phyloP scores from a whole-genome alignment of 2,888 invertebrate genomes.

The Helicoverpa assulta region DNA sequence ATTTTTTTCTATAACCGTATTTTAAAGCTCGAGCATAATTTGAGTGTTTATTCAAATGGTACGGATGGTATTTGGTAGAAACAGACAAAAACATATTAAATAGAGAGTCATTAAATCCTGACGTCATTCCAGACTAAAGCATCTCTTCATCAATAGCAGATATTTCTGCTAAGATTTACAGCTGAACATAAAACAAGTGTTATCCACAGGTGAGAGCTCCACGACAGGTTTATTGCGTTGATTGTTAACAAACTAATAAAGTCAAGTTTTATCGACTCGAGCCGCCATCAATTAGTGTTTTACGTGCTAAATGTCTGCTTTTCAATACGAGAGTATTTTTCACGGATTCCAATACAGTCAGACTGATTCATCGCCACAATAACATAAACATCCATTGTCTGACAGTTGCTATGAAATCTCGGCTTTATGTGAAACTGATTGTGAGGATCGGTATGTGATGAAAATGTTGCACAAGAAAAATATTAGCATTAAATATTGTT shows the following conservation, averaged over 20 bases:
- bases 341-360: not conserved
- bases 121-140: conserved; percentile 1
- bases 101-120: conserved; percentile 8
- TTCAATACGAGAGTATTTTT: conserved; percentile 4
- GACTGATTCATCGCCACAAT: not conserved
- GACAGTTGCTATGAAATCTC: not conserved
- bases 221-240: conserved; percentile 29
- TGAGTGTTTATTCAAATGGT: no score
- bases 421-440: not conserved
- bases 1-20: no score
- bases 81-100: not conserved
- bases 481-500: not conserved
- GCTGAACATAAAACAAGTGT: conserved; percentile 37
- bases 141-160: conserved; percentile 13
- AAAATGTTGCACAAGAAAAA: not conserved
- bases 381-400: not conserved
- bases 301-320: conserved; percentile 22
- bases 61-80: not conserved
- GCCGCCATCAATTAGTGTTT: conserved; percentile 44
- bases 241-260: conserved; percentile 48
- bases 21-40: no score
- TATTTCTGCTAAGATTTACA: conserved; percentile 32
- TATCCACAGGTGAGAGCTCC: conserved; percentile 39
- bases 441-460: not conserved
- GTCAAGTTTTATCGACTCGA: conserved; percentile 33